Evolutionary conservation across 2,113 vertebrate genomes (phyloP), one percentile per base, ranked within the genome.

Genomic region (Terrapene triunguis): DNA sequence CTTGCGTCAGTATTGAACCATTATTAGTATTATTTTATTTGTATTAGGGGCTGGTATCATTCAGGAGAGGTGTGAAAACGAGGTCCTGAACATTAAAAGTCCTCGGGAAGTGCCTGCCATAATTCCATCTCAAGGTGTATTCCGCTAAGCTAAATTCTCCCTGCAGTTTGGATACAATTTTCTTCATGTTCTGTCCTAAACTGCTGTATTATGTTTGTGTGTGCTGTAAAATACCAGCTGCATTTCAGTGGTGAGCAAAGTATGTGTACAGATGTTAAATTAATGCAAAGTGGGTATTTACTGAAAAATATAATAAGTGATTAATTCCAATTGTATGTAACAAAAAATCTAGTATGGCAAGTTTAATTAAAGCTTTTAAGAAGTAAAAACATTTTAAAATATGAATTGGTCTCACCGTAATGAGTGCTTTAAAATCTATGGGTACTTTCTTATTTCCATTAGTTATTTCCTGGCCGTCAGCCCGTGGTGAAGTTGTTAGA

Each of bases 381-480:
- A 2, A 17, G n/a, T 72, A 84, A 80, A 84, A 94, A 1, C 22
- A 5, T 17, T 11, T 50, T 76, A 6, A 42, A 80, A 86, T 10
- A 62, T 76, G 4, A 12, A 88, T 91, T 4, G 32, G 0, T 48
- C 81, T 79, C 9, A 0, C 27, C 32, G 38, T 92, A 9, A 48
- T 95, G 74, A 94, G 51, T 59, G 83, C 83, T 85, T 88, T 85
- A 59, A 92, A 83, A 21, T 38, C 16, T 29, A 0, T 25, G 22
- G 0, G 1, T 90, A 2, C 38, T 42, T 74, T 92, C 5, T 93
- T 78, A 1, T n/a, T 38, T 85, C 57, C n/a, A 82, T 5, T 96
- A 99, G 99, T 94, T 99, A 62, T 99, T 99, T 96, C 99, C 99
- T 11, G 99, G 99, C 59, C 98, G 98, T 1, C 98, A 98, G 22